Base-by-base conservation (phyloP, 2,888 invertebrate genomes). In the Hirtodrosophila histrioides region DNA sequence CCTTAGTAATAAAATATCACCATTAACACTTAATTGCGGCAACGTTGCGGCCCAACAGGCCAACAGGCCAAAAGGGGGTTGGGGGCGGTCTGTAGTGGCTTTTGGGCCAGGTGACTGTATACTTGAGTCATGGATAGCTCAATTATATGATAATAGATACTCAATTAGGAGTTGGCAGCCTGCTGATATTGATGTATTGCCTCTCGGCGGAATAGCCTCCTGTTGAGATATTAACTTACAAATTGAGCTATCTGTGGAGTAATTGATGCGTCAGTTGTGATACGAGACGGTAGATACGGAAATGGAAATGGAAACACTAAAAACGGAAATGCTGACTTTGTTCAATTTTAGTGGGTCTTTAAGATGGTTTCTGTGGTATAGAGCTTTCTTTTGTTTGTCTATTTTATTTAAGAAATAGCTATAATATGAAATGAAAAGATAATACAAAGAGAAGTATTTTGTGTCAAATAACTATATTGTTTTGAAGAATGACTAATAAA, bases 11-110 rank as follows among this genome's bases (percentile, higher is more conserved):
- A 63, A 75, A 75, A 67, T 63, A 63, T 64, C 45, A 51, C 46
- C 74, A 76, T 75, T 77, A 75, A 73, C 73, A 68, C 73, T 57
- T 67, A 75, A 75, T 76, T 76, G 78, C 48, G 44, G 23, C 62
- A 63, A 46, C n/a, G 10, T 40, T 27, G 46, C 11, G 8, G 17
- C 1, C 1, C 17, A 17, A 17, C 17, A 2, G 1, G 17, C 17
- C 17, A 17, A 17, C 17, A 2, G 17, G 4, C 7, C 31, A 7
- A 31, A 7, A n/a, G n/a, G n/a, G n/a, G n/a, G n/a, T n/a, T n/a
- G n/a, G 9, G 1, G 24, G 9, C n/a, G 33, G 3, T n/a, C 24
- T 29, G 51, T 31, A 31, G 37, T 45, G 43, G 23, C 35, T 43
- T 48, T 40, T 43, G 24, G 37, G 51, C 29, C 68, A 53, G 29